These are phyloP conservation scores for Mus caroli DNA, from an alignment of 2,797 vertebrate species.

Conservation along the genomic window DNA sequence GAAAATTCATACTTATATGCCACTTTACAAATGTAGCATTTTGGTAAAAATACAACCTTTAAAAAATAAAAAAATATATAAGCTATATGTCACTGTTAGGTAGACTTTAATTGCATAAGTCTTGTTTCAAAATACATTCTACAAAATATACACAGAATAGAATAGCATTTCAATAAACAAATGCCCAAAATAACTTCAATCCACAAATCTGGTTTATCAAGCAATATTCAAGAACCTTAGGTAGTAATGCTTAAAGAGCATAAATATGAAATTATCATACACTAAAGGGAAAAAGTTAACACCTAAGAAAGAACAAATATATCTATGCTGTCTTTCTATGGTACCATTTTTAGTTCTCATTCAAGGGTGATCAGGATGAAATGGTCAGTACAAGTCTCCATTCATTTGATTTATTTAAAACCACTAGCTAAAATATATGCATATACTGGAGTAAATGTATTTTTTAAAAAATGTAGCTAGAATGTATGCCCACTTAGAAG, in stretches of 20 bases:
- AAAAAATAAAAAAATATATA: slow-evolving; percentile 55
- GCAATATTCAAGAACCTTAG: slow-evolving; percentile 51
- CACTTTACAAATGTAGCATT: neutral
- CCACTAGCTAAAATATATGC: slow-evolving; percentile 14
- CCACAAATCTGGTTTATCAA: slow-evolving; percentile 31
- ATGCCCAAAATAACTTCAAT: slow-evolving; percentile 35
- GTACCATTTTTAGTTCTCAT: neutral
- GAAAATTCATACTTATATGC: slow-evolving; percentile 12
- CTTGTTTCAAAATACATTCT: slow-evolving; percentile 56
- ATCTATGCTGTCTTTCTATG: neutral
- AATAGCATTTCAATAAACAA: neutral
- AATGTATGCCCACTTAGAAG: slow-evolving; percentile 58
- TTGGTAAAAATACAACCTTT: slow-evolving; percentile 35
- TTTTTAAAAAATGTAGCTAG: slow-evolving; percentile 64
- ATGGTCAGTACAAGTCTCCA: neutral
- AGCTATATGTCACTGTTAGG: neutral
- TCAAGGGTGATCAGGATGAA: neutral
- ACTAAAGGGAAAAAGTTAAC: slow-evolving; percentile 47
- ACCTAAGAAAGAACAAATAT: slow-evolving; percentile 13
- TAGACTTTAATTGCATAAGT: slow-evolving; percentile 30
- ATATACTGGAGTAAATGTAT: neutral
- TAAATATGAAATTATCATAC: slow-evolving; percentile 18
- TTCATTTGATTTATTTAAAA: slow-evolving; percentile 30
- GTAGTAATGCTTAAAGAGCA: neutral
- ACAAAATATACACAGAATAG: neutral